A percentile compares a stretch with the other conserved stretches of the same genome.
Conservation (phyloP, 2,888 invertebrate species). For the Muscina levida region DNA sequence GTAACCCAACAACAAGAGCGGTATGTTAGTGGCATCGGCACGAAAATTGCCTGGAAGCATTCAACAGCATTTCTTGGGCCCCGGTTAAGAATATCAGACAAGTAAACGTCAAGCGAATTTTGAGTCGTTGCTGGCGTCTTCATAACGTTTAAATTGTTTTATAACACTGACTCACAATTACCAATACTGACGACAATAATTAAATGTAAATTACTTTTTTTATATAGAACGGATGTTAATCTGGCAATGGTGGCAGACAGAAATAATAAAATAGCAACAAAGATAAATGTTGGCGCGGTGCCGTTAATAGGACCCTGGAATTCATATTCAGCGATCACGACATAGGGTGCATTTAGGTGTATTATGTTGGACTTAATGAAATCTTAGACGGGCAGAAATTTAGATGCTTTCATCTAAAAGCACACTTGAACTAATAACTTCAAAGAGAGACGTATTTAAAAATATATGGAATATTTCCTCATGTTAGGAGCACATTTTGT, state of each 20-base stretch:
- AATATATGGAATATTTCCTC: no score
- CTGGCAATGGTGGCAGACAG: not conserved
- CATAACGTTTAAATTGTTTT: constrained; percentile 64
- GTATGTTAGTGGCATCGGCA: not conserved
- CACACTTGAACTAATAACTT: no score
- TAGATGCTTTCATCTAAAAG: no score
- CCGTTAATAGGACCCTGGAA: constrained; percentile 4
- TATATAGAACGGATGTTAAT: constrained; percentile 55
- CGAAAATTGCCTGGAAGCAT: not conserved
- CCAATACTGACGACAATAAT: constrained; percentile 65
- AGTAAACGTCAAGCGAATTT: constrained; percentile 15
- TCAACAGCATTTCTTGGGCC: constrained; percentile 55
- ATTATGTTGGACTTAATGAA: no score
- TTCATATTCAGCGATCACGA: constrained; percentile 29
- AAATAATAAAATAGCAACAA: no score
- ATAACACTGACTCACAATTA: constrained; percentile 65
- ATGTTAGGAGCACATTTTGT: no score
- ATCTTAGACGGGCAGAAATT: no score
- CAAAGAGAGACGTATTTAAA: no score
- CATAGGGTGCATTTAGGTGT: no score
- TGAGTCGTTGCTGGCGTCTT: constrained; percentile 36
- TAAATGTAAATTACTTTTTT: constrained; percentile 64
- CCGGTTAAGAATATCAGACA: not conserved
- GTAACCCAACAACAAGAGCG: constrained; percentile 49
- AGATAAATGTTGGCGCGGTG: constrained; percentile 12